These are phyloP conservation scores for Rhopalosiphum nymphaeae DNA, from an alignment of 2,888 invertebrate genomes.

Conservation along the genomic window DNA sequence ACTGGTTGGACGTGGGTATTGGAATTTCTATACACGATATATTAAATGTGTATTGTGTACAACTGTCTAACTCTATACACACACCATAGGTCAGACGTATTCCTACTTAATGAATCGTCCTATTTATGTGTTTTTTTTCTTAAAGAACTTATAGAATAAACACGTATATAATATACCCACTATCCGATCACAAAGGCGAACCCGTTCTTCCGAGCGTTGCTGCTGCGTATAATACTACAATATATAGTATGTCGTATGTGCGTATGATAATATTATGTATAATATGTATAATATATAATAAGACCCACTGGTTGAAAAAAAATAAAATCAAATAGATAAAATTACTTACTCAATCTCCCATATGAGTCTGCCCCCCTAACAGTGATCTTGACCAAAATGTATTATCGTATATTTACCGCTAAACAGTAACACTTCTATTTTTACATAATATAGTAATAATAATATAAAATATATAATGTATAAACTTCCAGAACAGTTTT, in stretches of 20 bases:
- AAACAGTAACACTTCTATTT: neutral
- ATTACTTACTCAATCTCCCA: neutral
- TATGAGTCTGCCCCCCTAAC: neutral
- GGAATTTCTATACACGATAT: neutral
- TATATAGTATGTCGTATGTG: neutral
- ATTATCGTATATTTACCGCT: neutral
- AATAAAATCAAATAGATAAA: neutral
- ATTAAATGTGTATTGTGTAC: neutral
- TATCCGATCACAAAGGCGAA: neutral
- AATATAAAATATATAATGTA: neutral
- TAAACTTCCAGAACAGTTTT: neutral
- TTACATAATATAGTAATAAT: neutral
- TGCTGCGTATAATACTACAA: neutral
- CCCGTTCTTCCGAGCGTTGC: neutral
- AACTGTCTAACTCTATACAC: neutral
- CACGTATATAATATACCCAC: neutral
- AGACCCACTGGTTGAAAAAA: neutral
- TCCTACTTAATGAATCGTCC: neutral
- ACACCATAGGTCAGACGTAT: neutral
- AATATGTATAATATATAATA: neutral
- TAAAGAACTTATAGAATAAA: neutral
- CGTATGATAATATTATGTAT: neutral
- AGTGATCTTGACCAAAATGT: neutral
- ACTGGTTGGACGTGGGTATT: neutral
- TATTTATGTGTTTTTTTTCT: neutral